Evolutionary conservation across 2,888 invertebrate genomes (phyloP), one percentile per base, ranked within the genome.

Genomic region (Coenonympha glycerion): DNA sequence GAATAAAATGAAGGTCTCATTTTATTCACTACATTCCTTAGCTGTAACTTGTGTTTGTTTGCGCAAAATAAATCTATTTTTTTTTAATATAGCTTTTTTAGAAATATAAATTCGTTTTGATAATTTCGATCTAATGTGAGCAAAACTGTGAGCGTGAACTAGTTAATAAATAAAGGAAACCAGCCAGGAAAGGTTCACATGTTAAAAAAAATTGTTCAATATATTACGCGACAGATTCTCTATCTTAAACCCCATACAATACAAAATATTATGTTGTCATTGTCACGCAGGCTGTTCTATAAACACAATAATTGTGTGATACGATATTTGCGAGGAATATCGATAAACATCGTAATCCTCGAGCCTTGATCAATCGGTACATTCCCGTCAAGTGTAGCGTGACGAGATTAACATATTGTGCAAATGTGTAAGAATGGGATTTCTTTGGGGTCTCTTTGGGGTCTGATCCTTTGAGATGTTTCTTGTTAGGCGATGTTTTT

Each of bases 341-440:
- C 76, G 83, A 84, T 84, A 82, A 80, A 73, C 73, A 84, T 84
- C 69, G 69, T 84, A 84, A 85, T 85, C 83, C 81, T 57, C 48
- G 64, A 62, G 76, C 71, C 79, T 81, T 73, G 68, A 62, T 47
- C 47, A 61, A 36, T 36, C n/a, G 36, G 1, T 24, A 3, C 15
- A 81, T 84, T 84, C 78, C 77, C 73, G 79, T 84, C 84, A 87
- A 87, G 87, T 86, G 86, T 82, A 79, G 60, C 87, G 82, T 86
- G 82, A 77, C 71, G 54, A 72, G 85, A 82, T 86, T 84, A 86
- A 62, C 61, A 72, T 64, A 68, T 85, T 85, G 84, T 82, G 79
- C 80, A 84, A 84, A 79, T 26, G 28, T 18, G 11, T 18, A 19
- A 26, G 36, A 37, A 45, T 45, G 62, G 57, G 60, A 52, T 58